phyloP scores from a whole-genome alignment of 2,888 invertebrate species.

The Melipona bicolor region DNA sequence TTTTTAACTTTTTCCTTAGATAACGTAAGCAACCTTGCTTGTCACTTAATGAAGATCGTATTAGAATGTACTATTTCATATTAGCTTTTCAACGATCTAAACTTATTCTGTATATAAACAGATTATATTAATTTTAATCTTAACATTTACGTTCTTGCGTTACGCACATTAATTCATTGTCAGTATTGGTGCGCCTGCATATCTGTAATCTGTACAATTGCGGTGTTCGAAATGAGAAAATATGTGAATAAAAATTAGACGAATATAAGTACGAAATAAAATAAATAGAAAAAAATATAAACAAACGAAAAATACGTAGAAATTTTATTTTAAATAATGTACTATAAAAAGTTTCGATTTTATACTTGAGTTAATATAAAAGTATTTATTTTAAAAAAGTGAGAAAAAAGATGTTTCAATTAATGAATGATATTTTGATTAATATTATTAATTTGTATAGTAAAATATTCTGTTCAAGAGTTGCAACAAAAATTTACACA shows the following conservation, averaged over 20 bases:
- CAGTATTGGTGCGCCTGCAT: neutral
- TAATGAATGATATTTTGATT: neutral
- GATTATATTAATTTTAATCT: neutral
- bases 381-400: neutral
- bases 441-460: neutral
- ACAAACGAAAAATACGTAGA: too few relatives aligned
- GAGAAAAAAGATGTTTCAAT: neutral
- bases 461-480: too few relatives aligned
- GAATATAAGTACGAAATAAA: too few relatives aligned
- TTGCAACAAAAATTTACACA: neutral
- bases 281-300: too few relatives aligned
- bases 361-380: neutral
- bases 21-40: conserved; percentile 52
- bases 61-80: conserved; percentile 37
- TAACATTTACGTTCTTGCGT: neutral
- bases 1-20: conserved; percentile 62
- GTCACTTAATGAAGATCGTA: conserved; percentile 38
- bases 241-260: neutral
- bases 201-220: neutral
- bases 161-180: neutral
- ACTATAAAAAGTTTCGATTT: neutral
- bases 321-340: too few relatives aligned
- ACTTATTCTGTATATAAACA: neutral
- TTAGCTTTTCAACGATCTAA: neutral
- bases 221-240: too few relatives aligned